A percentile compares a stretch with the other conserved stretches of the same genome.
Conservation (phyloP, 1,140 invertebrate species). For the Aphis gossypii region DNA sequence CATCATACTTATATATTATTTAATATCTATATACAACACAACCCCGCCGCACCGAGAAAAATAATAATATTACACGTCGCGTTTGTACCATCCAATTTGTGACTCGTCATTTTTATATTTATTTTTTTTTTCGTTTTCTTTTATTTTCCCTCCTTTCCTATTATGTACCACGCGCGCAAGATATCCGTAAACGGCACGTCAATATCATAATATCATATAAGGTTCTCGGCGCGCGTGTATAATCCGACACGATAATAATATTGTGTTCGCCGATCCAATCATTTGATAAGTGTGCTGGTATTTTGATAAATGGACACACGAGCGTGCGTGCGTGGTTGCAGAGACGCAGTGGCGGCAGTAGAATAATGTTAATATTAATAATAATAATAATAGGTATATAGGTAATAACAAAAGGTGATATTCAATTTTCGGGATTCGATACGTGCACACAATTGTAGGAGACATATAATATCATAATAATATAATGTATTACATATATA, state of each 20-base stretch:
- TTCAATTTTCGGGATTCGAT: constrained; percentile 30
- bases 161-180: neutral
- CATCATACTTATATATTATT: neutral
- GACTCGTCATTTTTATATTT: constrained; percentile 47
- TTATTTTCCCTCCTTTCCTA: constrained; percentile 4
- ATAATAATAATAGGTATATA: neutral
- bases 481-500: neutral
- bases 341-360: neutral
- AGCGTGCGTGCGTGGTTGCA: neutral
- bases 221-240: neutral
- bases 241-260: constrained; percentile 53
- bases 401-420: neutral
- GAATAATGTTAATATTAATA: neutral
- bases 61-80: constrained; percentile 24
- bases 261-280: constrained; percentile 57
- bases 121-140: neutral
- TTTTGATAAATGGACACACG: constrained; percentile 53
- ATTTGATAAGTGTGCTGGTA: constrained; percentile 34
- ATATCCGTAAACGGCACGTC: constrained; percentile 50
- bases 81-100: constrained; percentile 44
- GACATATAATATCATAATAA: neutral
- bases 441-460: neutral
- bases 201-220: constrained; percentile 24
- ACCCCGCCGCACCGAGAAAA: neutral
- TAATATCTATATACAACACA: neutral